These are phyloP conservation scores for Dendrophyllia cribrosa DNA, from an alignment of 64 coral and sea anemone species.

Conservation along the genomic window DNA sequence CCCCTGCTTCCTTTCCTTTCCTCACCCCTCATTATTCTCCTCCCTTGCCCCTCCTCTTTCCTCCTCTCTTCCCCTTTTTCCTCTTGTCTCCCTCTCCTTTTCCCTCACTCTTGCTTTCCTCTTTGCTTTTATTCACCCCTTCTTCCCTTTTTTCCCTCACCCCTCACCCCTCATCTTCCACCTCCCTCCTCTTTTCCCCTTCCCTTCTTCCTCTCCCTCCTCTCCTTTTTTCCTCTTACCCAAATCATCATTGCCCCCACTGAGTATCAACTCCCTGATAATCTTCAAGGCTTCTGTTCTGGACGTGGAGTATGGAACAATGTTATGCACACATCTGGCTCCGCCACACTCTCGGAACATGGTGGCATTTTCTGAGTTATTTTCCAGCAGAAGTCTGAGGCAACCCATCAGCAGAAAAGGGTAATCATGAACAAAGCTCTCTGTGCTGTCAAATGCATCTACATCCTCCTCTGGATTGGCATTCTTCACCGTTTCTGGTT, in stretches of 20 bases:
- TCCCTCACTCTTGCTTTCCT: too few species aligned
- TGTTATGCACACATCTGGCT: slow-evolving; percentile 88
- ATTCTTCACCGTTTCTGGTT: slow-evolving; percentile 19
- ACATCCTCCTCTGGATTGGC: not conserved
- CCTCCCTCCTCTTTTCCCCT: too few species aligned
- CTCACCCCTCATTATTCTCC: too few species aligned
- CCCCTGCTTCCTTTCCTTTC: too few species aligned
- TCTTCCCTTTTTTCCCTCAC: too few species aligned
- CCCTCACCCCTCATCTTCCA: too few species aligned
- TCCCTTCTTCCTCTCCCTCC: too few species aligned
- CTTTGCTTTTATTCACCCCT: too few species aligned
- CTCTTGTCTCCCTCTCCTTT: too few species aligned
- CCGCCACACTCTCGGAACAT: slow-evolving; percentile 95
- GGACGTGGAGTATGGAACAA: slow-evolving; percentile 78
- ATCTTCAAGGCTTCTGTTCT: slow-evolving; percentile 94
- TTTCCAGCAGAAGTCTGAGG: slow-evolving; percentile 85
- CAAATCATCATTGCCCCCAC: slow-evolving; percentile 94
- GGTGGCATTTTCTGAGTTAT: slow-evolving; percentile 79
- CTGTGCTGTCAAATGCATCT: slow-evolving; percentile 17
- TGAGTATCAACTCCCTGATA: slow-evolving; percentile 91
- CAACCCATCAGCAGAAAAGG: slow-evolving; percentile 95
- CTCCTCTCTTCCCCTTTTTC: too few species aligned
- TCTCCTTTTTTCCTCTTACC: slow-evolving; percentile 53
- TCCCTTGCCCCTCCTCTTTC: too few species aligned
- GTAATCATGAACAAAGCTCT: slow-evolving; percentile 66